phyloP scores from a whole-genome alignment of 2,888 invertebrate genomes.

The Ectobius pallidus region DNA sequence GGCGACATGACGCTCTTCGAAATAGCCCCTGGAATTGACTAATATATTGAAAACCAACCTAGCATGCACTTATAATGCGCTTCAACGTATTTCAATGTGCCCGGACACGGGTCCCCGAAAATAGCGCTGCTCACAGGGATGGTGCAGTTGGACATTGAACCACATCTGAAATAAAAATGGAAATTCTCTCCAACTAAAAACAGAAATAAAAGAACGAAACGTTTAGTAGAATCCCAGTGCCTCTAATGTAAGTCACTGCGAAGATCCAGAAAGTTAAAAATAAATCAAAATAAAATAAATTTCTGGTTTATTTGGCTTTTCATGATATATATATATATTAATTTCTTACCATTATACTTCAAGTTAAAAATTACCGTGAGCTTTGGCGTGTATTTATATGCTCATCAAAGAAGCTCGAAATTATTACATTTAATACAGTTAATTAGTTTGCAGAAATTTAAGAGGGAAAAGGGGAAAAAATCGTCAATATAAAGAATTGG shows the following conservation, averaged over 20 bases:
- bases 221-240: too few relatives aligned
- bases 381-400: too few relatives aligned
- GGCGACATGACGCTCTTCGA: conserved; percentile 17
- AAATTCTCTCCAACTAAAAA: conserved; percentile 31
- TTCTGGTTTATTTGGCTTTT: conserved; percentile 19
- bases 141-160: conserved; percentile 47
- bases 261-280: too few relatives aligned
- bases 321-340: not conserved
- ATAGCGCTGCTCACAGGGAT: conserved; percentile 48
- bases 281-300: not conserved
- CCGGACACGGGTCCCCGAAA: conserved; percentile 65
- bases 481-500: too few relatives aligned
- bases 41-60: conserved; percentile 33
- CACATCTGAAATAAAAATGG: conserved; percentile 47
- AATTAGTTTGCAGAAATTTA: too few relatives aligned
- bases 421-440: too few relatives aligned
- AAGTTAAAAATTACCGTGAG: too few relatives aligned
- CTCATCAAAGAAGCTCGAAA: too few relatives aligned
- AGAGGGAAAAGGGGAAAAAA: too few relatives aligned
- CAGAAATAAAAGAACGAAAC: conserved; percentile 18
- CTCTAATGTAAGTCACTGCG: too few relatives aligned
- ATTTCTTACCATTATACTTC: too few relatives aligned
- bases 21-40: not conserved
- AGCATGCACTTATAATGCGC: conserved; percentile 61
- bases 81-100: conserved; percentile 65